Evolutionary conservation across 2,797 vertebrate species (phyloP).

Genomic region (Sebastiscus tertius): DNA sequence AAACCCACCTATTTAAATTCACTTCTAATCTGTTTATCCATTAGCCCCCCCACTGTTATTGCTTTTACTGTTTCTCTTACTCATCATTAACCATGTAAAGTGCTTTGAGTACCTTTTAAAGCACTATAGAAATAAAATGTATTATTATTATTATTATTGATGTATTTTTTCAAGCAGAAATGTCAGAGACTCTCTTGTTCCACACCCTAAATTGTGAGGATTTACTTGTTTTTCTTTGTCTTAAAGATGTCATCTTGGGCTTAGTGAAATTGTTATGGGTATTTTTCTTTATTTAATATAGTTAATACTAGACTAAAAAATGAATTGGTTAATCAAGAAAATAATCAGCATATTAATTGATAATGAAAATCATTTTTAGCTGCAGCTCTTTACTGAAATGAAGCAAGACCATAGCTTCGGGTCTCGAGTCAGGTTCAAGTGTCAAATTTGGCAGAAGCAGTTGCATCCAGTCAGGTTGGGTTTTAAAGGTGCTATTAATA

Average conservation of each 20-base stretch:
- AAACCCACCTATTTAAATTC: not conserved
- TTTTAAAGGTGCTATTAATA: not conserved
- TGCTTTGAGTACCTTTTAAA: not conserved
- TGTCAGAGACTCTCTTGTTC: not conserved
- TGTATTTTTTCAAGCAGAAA: not conserved
- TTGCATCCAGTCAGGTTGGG: not conserved
- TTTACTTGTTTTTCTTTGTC: not conserved
- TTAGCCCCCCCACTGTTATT: not conserved
- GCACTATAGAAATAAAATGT: not conserved
- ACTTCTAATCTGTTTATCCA: not conserved
- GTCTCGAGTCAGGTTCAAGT: not conserved
- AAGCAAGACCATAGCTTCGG: not conserved
- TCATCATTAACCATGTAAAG: not conserved
- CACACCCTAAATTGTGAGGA: not conserved
- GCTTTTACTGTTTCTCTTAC: not conserved
- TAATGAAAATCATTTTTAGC: not conserved
- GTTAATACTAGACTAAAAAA: not conserved
- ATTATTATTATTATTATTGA: accelerated
- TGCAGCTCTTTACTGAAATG: not conserved
- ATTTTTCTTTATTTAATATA: accelerated
- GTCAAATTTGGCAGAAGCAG: not conserved
- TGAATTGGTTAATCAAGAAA: not conserved
- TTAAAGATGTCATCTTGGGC: not conserved
- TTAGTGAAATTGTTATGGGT: not conserved
- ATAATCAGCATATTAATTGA: not conserved